Percentiles rank a stretch among this genome's conserved stretches.
These are phyloP conservation scores for Euglossa dilemma DNA, from an alignment of 1,140 invertebrate genomes.

Conservation along the genomic window DNA sequence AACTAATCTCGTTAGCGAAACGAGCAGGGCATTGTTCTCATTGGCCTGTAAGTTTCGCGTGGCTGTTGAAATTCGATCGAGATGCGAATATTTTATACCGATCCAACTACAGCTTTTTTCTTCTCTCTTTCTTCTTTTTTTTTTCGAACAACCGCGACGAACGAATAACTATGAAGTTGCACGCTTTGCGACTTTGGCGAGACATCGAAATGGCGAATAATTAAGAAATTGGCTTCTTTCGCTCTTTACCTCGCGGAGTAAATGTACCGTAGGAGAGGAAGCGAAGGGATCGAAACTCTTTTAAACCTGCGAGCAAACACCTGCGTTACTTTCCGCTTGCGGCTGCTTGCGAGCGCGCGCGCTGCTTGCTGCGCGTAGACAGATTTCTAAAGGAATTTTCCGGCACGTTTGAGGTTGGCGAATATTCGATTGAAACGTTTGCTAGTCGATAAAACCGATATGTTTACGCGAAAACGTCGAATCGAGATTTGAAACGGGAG, in stretches of 20 bases:
- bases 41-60: no score
- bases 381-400: background rate
- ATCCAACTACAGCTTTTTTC: no score
- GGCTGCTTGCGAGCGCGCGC: no score
- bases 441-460: background rate
- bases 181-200: background rate
- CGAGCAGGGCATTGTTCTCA: no score
- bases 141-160: background rate
- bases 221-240: background rate
- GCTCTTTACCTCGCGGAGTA: background rate
- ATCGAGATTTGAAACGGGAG: background rate
- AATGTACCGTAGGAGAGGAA: background rate
- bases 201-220: background rate
- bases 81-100: background rate
- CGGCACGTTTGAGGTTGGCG: no score
- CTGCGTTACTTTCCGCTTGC: background rate
- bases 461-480: background rate
- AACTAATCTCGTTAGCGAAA: background rate
- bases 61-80: background rate
- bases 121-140: background rate
- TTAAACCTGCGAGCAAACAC: background rate
- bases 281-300: background rate
- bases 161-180: no score
- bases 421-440: background rate
- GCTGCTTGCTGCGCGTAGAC: no score